Conservation (phyloP, 1,140 invertebrate genomes). For the Ooceraea biroi region DNA sequence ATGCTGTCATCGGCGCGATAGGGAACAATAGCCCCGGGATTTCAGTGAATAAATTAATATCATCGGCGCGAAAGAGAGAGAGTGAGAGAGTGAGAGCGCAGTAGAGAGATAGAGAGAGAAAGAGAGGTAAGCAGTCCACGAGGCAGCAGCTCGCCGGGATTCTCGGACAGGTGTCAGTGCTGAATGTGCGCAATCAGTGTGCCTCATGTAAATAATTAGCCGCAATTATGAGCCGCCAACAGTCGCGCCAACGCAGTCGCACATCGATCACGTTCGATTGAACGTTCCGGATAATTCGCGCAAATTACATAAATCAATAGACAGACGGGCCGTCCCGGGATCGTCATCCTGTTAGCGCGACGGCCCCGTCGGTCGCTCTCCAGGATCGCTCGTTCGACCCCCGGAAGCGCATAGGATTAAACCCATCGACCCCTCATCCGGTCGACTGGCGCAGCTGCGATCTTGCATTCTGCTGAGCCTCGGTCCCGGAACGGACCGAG, state of each 20-base stretch:
- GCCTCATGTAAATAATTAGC: constrained; percentile 29
- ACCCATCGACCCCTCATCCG: neutral
- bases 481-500: too few species aligned
- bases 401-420: neutral
- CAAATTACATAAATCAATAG: constrained; percentile 54
- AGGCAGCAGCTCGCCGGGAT: neutral
- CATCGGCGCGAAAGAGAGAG: neutral
- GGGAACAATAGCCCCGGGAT: constrained; percentile 1
- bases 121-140: neutral
- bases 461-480: too few species aligned
- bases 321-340: neutral
- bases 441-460: too few species aligned
- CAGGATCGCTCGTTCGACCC: neutral
- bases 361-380: neutral
- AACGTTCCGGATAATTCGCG: constrained; percentile 24
- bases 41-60: constrained; percentile 17
- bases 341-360: neutral
- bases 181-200: constrained; percentile 52
- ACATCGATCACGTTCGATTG: constrained; percentile 26
- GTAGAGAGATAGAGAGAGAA: too few species aligned
- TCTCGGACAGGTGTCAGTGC: constrained; percentile 40
- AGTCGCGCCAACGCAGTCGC: constrained; percentile 30
- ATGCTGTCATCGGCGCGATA: neutral
- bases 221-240: constrained; percentile 50
- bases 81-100: too few species aligned